These are phyloP conservation scores for Eristalis intricaria DNA, from an alignment of 2,888 invertebrate genomes.

Conservation along the genomic window DNA sequence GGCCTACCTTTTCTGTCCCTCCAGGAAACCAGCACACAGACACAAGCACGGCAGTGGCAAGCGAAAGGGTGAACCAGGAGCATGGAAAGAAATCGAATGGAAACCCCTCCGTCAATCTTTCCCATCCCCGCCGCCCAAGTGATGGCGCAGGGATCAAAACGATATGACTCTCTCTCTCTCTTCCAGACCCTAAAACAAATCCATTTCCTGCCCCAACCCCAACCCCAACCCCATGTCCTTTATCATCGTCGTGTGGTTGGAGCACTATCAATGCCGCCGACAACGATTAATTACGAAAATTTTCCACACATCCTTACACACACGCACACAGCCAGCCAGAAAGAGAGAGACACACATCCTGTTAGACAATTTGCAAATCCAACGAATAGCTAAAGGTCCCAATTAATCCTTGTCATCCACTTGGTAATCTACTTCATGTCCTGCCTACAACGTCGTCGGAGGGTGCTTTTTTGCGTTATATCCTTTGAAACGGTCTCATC, in stretches of 20 bases:
- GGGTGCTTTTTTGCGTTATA: conserved; percentile 19
- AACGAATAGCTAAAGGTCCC: conserved; percentile 61
- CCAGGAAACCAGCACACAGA: conserved; percentile 27
- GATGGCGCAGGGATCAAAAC: conserved; percentile 30
- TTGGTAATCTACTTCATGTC: conserved; percentile 65
- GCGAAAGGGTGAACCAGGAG: conserved; percentile 19
- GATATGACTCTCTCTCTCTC: conserved; percentile 13
- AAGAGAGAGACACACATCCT: conserved; percentile 23
- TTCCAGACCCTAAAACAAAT: conserved; percentile 37
- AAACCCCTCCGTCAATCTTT: conserved; percentile 28
- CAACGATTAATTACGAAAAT: conserved; percentile 70
- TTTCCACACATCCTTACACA: conserved; percentile 41
- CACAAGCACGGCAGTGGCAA: conserved; percentile 18
- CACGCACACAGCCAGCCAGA: neutral
- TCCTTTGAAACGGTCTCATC: conserved; percentile 27
- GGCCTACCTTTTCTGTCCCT: conserved; percentile 3
- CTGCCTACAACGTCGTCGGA: conserved; percentile 5
- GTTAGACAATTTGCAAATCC: conserved; percentile 65
- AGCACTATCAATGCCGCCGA: conserved; percentile 60
- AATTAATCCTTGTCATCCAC: conserved; percentile 72
- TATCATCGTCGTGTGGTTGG: neutral
- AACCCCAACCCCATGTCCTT: neutral
- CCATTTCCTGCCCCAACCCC: conserved; percentile 18
- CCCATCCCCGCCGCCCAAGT: neutral
- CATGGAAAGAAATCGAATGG: conserved; percentile 5